Base-by-base conservation (phyloP, 1,140 invertebrate genomes). In the Subanguina moxae region DNA sequence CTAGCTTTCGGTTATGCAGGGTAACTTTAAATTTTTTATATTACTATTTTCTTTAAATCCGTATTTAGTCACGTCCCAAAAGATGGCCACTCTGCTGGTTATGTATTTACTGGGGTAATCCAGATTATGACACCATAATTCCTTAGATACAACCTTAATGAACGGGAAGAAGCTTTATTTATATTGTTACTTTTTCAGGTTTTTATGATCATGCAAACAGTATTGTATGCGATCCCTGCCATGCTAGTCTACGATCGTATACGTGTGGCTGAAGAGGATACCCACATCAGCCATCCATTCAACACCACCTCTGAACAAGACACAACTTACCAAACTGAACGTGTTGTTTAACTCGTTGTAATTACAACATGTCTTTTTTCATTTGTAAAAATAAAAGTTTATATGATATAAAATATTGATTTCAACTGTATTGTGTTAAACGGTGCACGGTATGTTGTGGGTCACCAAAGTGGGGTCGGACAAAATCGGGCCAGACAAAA, bases 101-200 rank as follows among this genome's bases (percentile, higher is more conserved):
- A 74, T 56, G 52, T 73, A 13, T 74, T 74, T 32, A 45, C 70
- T 15, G 73, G 75, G 21, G 74, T 73, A 43, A n/a, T 64, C n/a
- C n/a, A n/a, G 38, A 73, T 15, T 15, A 63, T 13, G 13, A 61
- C 57, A 61, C 25, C 57, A 11, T 63, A 13, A n/a, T 13, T 63
- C 57, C 21, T 11, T 45, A n/a, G n/a, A 13, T n/a, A 45, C 43
- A 45, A 45, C 11, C n/a, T 45, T 45, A n/a, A n/a, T n/a, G n/a
- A n/a, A n/a, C n/a, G n/a, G n/a, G n/a, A n/a, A n/a, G n/a, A n/a
- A n/a, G n/a, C n/a, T n/a, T n/a, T n/a, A n/a, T n/a, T n/a, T n/a
- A n/a, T n/a, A n/a, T n/a, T n/a, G n/a, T n/a, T n/a, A n/a, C n/a
- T n/a, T 32, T 8, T 46, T 11, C 27, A 73, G 72, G 58, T 74